Conservation (phyloP, 2,888 invertebrate species). For the Molorchus minor region DNA sequence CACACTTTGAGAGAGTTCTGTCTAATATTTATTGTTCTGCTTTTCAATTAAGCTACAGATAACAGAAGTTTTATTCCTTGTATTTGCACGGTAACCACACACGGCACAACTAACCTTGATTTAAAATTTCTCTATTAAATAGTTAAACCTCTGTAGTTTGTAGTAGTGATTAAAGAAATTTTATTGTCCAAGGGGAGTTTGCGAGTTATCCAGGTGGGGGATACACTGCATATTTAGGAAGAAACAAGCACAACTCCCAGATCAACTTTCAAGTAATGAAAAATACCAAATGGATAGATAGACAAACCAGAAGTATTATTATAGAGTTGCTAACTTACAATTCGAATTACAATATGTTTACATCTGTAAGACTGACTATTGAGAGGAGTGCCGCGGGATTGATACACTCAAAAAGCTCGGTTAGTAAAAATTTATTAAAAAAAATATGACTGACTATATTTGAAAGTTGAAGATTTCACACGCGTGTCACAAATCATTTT, state of each 20-base stretch:
- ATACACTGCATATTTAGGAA: slow-evolving; percentile 49
- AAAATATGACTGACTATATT: not conserved
- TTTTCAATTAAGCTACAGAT: no score
- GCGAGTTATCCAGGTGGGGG: slow-evolving; percentile 51
- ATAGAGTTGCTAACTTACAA: slow-evolving; percentile 53
- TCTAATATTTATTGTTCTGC: no score
- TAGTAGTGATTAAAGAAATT: no score
- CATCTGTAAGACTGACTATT: slow-evolving; percentile 44
- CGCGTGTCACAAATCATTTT: no score
- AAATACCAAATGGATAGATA: slow-evolving; percentile 50
- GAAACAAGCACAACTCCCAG: slow-evolving; percentile 48
- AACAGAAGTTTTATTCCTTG: no score
- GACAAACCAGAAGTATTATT: slow-evolving; percentile 46
- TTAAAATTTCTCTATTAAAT: no score
- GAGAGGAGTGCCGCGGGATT: slow-evolving; percentile 50
- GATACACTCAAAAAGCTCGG: slow-evolving; percentile 31
- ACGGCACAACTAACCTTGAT: no score
- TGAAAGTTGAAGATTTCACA: no score
- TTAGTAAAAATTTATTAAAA: no score
- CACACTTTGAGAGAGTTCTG: no score
- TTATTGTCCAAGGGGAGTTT: slow-evolving; percentile 45
- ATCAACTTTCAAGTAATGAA: slow-evolving; percentile 48
- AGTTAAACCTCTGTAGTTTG: no score
- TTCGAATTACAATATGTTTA: slow-evolving; percentile 51
- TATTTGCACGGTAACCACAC: no score